Conservation (phyloP, 2,113 vertebrate genomes). For the Diglossa brunneiventris region DNA sequence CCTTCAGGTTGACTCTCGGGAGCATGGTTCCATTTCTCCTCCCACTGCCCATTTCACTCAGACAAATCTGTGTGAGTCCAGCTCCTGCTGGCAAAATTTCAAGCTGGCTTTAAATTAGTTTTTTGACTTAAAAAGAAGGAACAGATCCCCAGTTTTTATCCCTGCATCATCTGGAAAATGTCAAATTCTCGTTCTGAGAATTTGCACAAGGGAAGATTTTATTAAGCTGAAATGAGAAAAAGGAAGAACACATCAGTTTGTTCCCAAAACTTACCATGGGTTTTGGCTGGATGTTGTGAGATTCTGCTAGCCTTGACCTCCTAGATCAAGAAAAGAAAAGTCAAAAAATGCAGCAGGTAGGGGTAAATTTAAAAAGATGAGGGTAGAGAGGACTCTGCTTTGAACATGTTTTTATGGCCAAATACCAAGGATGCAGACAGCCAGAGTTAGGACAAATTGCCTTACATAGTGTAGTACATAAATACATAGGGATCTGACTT, state of each 20-base stretch:
- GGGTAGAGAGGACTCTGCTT: not conserved
- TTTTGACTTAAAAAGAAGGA: not conserved
- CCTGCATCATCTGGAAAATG: not conserved
- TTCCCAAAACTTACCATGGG: not conserved
- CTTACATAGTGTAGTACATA: not conserved
- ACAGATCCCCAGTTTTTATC: not conserved
- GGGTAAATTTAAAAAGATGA: not conserved
- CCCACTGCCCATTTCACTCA: not conserved
- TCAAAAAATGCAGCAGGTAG: not conserved
- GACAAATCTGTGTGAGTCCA: not conserved
- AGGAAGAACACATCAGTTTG: not conserved
- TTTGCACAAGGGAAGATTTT: not conserved
- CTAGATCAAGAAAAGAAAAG: not conserved
- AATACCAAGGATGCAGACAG: not conserved
- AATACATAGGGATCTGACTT: not conserved
- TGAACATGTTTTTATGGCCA: not conserved
- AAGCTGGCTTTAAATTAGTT: not conserved
- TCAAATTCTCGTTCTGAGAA: not conserved
- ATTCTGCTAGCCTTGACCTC: not conserved
- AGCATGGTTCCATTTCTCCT: not conserved
- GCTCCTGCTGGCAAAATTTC: not conserved
- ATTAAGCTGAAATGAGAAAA: conserved; percentile 1
- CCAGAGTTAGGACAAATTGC: not conserved
- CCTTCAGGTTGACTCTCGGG: not conserved
- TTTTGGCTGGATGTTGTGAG: not conserved